A percentile compares a stretch with the other conserved stretches of the same genome.
phyloP scores from a whole-genome alignment of 1,140 invertebrate species.

The Notospermus geniculatus region DNA sequence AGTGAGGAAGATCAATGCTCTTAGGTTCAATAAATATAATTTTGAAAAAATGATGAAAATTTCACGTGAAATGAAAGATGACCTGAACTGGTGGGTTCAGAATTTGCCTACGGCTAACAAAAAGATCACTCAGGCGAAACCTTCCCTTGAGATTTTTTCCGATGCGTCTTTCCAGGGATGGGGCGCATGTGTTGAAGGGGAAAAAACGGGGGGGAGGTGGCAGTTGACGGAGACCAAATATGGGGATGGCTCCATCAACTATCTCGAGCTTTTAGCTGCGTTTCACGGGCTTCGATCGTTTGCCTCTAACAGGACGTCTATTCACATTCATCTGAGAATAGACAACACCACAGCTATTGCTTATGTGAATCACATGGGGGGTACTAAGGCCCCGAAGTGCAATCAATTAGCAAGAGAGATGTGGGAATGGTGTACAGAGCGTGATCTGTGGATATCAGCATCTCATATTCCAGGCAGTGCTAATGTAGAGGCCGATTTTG shows the following conservation, averaged over 20 bases:
- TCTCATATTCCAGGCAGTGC: slow-evolving; percentile 18
- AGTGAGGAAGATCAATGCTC: too few relatives aligned
- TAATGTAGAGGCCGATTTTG: slow-evolving; percentile 18
- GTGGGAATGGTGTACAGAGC: slow-evolving; percentile 22
- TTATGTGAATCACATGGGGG: slow-evolving; percentile 2
- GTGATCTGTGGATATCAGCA: slow-evolving; percentile 21
- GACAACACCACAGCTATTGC: not conserved
- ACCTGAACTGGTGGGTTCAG: too few relatives aligned
- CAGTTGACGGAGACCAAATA: not conserved
- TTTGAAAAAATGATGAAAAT: too few relatives aligned
- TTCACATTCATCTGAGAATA: slow-evolving; percentile 11
- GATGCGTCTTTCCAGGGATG: slow-evolving; percentile 11
- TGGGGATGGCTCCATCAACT: slow-evolving; percentile 11
- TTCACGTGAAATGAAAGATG: too few relatives aligned
- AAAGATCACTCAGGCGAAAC: too few relatives aligned
- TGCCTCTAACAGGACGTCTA: not conserved
- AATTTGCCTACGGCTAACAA: too few relatives aligned
- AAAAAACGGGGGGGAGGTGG: slow-evolving; percentile 18
- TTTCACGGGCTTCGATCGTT: not conserved
- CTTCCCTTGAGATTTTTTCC: slow-evolving; percentile 9
- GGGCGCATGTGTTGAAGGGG: not conserved
- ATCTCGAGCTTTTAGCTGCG: slow-evolving; percentile 11
- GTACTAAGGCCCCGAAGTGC: not conserved
- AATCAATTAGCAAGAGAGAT: slow-evolving; percentile 21
- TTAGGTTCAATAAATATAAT: too few relatives aligned